These are phyloP conservation scores for Gnathonemus longibarbis DNA, from an alignment of 2,113 vertebrate species.

Conservation along the genomic window DNA sequence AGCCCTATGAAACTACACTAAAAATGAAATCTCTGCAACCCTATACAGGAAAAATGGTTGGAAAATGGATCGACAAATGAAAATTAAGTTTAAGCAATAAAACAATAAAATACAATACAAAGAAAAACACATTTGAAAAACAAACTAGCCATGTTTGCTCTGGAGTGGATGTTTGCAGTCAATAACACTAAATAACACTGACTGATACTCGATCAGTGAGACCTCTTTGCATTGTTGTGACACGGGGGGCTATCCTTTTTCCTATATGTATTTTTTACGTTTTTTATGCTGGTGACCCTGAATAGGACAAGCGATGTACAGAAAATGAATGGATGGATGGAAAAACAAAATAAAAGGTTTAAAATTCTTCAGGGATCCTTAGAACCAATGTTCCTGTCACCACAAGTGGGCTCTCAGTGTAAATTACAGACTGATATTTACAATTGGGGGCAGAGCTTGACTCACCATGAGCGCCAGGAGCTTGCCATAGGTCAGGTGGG, in stretches of 20 bases:
- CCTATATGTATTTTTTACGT: not conserved
- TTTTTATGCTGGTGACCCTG: not conserved
- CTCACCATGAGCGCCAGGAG: constrained; percentile 86
- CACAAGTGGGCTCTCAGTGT: not conserved
- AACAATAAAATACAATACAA: not conserved
- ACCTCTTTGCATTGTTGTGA: not conserved
- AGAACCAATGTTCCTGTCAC: not conserved
- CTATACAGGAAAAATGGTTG: not conserved
- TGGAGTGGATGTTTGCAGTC: not conserved
- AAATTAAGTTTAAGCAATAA: not conserved
- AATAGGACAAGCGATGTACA: not conserved
- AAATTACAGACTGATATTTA: not conserved
- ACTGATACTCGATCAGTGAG: not conserved
- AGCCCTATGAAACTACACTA: not conserved
- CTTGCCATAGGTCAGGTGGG: constrained; percentile 94
- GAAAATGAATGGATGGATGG: not conserved
- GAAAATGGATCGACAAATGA: not conserved
- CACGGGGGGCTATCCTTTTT: not conserved
- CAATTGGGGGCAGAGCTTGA: not conserved
- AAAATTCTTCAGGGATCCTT: not conserved
- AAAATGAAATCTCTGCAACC: not conserved
- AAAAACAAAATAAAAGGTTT: not conserved
- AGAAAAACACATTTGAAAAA: not conserved
- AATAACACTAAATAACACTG: not conserved
- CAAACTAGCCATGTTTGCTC: not conserved